These are phyloP conservation scores for Hormaphis cornu DNA, from an alignment of 1,140 invertebrate species.

Conservation along the genomic window DNA sequence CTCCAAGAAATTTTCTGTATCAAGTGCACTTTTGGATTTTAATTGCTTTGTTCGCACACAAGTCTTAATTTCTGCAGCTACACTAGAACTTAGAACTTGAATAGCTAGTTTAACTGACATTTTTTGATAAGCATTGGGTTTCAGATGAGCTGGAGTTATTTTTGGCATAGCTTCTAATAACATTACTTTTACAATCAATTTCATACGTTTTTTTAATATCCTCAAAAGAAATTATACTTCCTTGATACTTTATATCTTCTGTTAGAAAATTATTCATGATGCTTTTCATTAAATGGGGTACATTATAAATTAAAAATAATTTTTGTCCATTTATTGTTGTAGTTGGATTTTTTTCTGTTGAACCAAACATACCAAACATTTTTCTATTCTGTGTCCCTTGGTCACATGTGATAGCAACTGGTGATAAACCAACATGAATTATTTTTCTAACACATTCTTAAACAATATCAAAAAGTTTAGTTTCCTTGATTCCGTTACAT, in stretches of 20 bases:
- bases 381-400: background rate
- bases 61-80: too few species aligned
- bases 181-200: background rate
- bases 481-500: background rate
- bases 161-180: background rate
- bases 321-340: background rate
- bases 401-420: background rate
- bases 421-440: background rate
- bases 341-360: background rate
- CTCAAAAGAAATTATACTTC: background rate
- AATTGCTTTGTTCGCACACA: too few species aligned
- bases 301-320: background rate
- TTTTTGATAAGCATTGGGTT: background rate
- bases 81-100: too few species aligned
- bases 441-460: background rate
- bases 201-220: background rate
- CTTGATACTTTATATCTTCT: background rate
- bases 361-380: background rate
- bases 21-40: too few species aligned
- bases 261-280: background rate
- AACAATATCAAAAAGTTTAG: background rate
- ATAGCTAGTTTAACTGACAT: too few species aligned
- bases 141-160: background rate
- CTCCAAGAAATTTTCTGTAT: too few species aligned
- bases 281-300: background rate